These are phyloP conservation scores for Sceloporus undulatus DNA, from an alignment of 2,113 vertebrate species.

Conservation along the genomic window DNA sequence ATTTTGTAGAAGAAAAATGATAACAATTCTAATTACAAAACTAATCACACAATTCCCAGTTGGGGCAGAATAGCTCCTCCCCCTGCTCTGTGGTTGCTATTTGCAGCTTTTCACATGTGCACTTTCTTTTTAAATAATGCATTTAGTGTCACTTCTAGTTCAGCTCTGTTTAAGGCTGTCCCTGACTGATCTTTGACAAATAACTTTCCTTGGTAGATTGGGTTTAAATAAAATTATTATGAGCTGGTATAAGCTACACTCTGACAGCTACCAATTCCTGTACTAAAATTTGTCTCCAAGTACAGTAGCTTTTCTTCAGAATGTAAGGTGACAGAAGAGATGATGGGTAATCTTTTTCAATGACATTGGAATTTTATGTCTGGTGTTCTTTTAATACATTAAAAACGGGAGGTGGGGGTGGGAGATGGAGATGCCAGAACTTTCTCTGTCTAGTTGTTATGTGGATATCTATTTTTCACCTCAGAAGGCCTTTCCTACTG, in stretches of 20 bases:
- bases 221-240: background rate
- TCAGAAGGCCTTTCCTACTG: background rate
- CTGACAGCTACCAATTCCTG: constrained; percentile 7
- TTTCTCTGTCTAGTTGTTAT: constrained; percentile 11
- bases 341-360: background rate
- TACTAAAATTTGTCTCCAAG: constrained; percentile 23
- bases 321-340: constrained; percentile 17
- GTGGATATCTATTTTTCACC: background rate
- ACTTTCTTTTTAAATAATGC: background rate
- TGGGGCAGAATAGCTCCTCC: background rate
- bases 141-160: background rate
- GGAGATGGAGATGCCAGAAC: background rate
- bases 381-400: background rate
- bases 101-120: background rate
- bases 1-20: background rate
- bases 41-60: background rate
- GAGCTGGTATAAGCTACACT: constrained; percentile 24
- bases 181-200: background rate
- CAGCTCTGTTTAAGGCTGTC: background rate
- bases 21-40: too few relatives aligned
- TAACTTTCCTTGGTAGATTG: background rate
- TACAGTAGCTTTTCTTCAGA: constrained; percentile 18
- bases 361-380: background rate
- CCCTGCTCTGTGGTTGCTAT: background rate
- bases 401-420: background rate